phyloP scores from a whole-genome alignment of 2,797 vertebrate genomes.

The Cyclura pinguis region DNA sequence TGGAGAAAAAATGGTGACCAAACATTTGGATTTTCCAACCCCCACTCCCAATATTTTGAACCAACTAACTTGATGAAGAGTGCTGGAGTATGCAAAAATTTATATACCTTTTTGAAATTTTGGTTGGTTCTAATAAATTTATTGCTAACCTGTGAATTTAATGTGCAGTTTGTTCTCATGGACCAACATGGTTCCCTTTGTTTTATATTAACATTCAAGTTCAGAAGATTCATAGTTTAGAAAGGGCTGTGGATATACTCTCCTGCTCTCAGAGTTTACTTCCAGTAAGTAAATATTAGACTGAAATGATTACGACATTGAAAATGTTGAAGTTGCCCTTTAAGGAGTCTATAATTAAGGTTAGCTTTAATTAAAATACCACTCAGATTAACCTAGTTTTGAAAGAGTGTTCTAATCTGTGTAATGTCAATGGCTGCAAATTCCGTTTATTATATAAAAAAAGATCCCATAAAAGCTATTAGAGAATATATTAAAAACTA shows the following conservation, averaged over 20 bases:
- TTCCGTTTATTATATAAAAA: neutral
- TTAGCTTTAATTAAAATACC: neutral
- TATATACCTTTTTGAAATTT: too few species aligned
- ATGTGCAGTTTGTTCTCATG: too few species aligned
- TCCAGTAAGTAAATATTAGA: neutral
- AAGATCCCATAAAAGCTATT: neutral
- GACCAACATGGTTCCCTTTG: too few species aligned
- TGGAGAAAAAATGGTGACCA: too few species aligned
- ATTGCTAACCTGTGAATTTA: too few species aligned
- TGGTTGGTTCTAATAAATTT: too few species aligned
- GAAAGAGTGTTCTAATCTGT: neutral
- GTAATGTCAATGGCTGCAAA: neutral
- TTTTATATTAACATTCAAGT: neutral
- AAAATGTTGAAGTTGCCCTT: neutral
- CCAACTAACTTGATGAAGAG: too few species aligned
- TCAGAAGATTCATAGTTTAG: neutral
- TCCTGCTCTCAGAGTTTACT: neutral
- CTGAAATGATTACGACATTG: neutral
- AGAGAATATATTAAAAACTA: neutral
- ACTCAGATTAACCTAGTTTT: neutral
- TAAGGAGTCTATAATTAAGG: neutral
- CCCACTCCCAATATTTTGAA: too few species aligned
- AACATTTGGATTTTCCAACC: too few species aligned
- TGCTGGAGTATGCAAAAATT: too few species aligned
- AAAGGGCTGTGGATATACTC: neutral